Base-by-base conservation (phyloP, 2,797 vertebrate species). In the Epinephelus awoara region DNA sequence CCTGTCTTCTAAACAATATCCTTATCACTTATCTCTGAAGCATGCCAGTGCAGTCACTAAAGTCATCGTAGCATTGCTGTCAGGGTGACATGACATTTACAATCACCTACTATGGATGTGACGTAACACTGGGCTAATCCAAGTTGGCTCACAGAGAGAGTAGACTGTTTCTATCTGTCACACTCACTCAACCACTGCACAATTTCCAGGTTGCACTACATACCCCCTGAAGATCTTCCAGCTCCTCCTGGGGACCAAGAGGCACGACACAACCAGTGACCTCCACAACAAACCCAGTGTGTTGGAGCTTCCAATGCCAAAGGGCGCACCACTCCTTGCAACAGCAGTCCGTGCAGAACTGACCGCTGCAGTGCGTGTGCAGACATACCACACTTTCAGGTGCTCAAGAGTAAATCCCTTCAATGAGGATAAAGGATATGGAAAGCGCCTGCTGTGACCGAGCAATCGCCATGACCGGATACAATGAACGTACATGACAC, bases 361-460 rank as follows among this genome's bases (percentile, higher is more conserved):
- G 69, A 79, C 29, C 1, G 70, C 54, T 67, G 70, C 61, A 66
- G 85, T 10, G 44, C 70, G 57, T 23, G 65, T 51, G 81, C 68
- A 65, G 52, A 65, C 44, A 38, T 52, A 68, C 7, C 38, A 79
- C 85, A 80, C 86, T 73, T 82, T 73, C 68, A 83, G 64, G 59
- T 85, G 83, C 76, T 90, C 89, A 89, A 81, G 82, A 82, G 25
- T 86, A 94, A 94, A 94, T 94, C 92, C 89, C 74, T 84, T 94
- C 77, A 86, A 65, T 57, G 65, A 75, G 90, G 93, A 94, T 90
- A 91, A 94, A 82, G 85, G 72, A 64, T 51, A 59, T 2, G n/a
- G 62, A 72, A 49, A 81, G 58, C 2, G 34, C 64, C 71, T 71
- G 72, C 63, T 74, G 67, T 67, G 80, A 74, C 69, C 38, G 52